These are phyloP conservation scores for Dipodomys spectabilis DNA, from an alignment of 2,113 vertebrate genomes.

Conservation along the genomic window DNA sequence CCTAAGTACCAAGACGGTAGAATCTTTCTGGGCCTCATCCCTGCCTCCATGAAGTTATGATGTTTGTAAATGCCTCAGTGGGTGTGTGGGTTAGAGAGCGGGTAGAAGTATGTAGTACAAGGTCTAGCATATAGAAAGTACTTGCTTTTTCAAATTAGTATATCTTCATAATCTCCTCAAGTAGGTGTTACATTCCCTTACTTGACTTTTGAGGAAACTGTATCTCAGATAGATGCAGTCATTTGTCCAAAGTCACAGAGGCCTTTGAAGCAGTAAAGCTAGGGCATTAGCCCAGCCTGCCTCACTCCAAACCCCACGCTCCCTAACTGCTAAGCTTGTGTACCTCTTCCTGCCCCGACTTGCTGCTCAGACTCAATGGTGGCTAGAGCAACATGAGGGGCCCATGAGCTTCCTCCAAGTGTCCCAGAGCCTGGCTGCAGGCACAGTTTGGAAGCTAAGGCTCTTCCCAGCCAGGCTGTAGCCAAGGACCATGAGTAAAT, in stretches of 20 bases:
- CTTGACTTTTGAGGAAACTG: not conserved
- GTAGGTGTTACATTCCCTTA: not conserved
- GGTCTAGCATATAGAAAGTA: not conserved
- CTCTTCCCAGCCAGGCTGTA: not conserved
- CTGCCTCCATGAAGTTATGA: not conserved
- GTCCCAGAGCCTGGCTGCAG: not conserved
- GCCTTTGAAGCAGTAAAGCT: not conserved
- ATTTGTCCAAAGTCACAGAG: conserved; percentile 1
- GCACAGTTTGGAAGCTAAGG: fast-evolving
- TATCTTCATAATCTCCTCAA: not conserved
- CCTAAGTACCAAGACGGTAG: not conserved
- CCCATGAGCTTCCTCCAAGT: not conserved
- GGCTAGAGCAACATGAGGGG: not conserved
- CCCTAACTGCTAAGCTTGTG: too few species aligned
- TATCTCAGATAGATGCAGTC: not conserved
- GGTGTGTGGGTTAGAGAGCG: not conserved
- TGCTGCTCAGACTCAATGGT: not conserved
- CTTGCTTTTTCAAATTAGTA: not conserved
- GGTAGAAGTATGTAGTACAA: not conserved
- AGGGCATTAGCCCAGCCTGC: not conserved
- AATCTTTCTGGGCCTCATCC: not conserved
- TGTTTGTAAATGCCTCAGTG: not conserved
- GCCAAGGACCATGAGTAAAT: not conserved
- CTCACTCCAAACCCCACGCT: not conserved
- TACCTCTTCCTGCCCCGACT: not conserved